These are phyloP conservation scores for Dendrolimus kikuchii DNA, from an alignment of 1,140 invertebrate species.

Conservation along the genomic window DNA sequence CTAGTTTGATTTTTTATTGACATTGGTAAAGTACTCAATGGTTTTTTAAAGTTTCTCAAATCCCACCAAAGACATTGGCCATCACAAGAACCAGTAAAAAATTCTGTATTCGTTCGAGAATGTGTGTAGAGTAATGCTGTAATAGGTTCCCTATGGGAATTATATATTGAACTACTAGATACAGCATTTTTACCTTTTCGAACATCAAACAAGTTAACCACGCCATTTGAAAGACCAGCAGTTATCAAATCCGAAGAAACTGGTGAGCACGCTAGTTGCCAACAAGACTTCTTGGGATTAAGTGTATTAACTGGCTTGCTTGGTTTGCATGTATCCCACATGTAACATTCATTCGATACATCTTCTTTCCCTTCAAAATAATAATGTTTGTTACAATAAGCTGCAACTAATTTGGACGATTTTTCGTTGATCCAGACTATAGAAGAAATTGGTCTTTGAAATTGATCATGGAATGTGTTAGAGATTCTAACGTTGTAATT, in stretches of 20 bases:
- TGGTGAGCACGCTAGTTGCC: slow-evolving; percentile 87
- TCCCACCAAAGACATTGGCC: slow-evolving; percentile 91
- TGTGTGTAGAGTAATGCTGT: slow-evolving; percentile 82
- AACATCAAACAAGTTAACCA: slow-evolving; percentile 84
- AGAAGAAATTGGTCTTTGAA: slow-evolving; percentile 76
- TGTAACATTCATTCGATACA: slow-evolving; percentile 72
- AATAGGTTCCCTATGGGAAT: slow-evolving; percentile 81
- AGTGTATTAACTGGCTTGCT: slow-evolving; percentile 83
- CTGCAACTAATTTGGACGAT: slow-evolving; percentile 83
- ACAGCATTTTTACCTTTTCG: slow-evolving; percentile 75
- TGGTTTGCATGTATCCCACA: slow-evolving; percentile 91
- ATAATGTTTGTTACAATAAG: slow-evolving; percentile 79
- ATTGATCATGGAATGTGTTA: slow-evolving; percentile 78
- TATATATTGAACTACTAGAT: slow-evolving; percentile 71
- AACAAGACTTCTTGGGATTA: slow-evolving; percentile 77
- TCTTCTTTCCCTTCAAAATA: slow-evolving; percentile 75
- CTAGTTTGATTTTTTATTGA: slow-evolving; percentile 79
- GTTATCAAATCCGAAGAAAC: slow-evolving; percentile 86
- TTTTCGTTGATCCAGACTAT: slow-evolving; percentile 90
- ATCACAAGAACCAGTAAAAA: slow-evolving; percentile 89
- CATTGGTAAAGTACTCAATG: slow-evolving; percentile 78
- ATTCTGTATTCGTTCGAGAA: slow-evolving; percentile 85
- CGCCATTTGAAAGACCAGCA: slow-evolving; percentile 87
- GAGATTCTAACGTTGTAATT: slow-evolving; percentile 77
- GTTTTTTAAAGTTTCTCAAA: slow-evolving; percentile 81